A percentile compares a stretch with the other conserved stretches of the same genome.
These are phyloP conservation scores for Drosophila stalkeri DNA, from an alignment of 2,888 invertebrate genomes.

Conservation along the genomic window DNA sequence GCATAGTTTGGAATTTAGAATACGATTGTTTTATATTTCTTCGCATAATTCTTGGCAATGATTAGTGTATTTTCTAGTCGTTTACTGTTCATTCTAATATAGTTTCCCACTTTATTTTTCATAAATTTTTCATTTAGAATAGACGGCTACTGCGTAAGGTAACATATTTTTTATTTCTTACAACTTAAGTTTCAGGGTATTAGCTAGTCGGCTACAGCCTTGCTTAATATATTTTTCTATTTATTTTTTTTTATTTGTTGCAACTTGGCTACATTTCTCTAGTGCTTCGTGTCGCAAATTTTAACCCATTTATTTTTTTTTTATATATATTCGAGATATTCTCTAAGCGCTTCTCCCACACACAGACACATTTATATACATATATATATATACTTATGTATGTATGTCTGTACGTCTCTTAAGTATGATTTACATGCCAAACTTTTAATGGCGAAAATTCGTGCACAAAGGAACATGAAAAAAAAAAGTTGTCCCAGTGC, in stretches of 20 bases:
- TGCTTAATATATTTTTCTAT: background rate
- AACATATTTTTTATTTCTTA: background rate
- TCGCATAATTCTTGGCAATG: too few species aligned
- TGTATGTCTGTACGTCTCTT: slow-evolving; percentile 24
- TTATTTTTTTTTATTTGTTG: background rate
- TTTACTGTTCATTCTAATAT: background rate
- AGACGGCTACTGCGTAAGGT: background rate
- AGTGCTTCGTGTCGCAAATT: slow-evolving; percentile 7
- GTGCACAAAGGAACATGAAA: slow-evolving; percentile 19
- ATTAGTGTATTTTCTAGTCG: background rate
- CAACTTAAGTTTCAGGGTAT: background rate
- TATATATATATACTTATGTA: background rate
- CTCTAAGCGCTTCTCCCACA: background rate
- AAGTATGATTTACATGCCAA: slow-evolving; percentile 59
- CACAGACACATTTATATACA: background rate
- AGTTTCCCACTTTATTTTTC: background rate
- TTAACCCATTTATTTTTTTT: slow-evolving; percentile 1
- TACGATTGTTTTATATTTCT: too few species aligned
- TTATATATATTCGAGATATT: background rate
- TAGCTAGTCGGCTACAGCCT: background rate
- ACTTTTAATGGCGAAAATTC: slow-evolving; percentile 59
- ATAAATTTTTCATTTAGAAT: background rate
- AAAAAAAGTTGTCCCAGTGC: slow-evolving; percentile 19
- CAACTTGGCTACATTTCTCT: slow-evolving; percentile 2
- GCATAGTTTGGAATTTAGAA: too few species aligned